Evolutionary conservation across 2,797 vertebrate species (phyloP).

Genomic region (Chelidonichthys spinosus): DNA sequence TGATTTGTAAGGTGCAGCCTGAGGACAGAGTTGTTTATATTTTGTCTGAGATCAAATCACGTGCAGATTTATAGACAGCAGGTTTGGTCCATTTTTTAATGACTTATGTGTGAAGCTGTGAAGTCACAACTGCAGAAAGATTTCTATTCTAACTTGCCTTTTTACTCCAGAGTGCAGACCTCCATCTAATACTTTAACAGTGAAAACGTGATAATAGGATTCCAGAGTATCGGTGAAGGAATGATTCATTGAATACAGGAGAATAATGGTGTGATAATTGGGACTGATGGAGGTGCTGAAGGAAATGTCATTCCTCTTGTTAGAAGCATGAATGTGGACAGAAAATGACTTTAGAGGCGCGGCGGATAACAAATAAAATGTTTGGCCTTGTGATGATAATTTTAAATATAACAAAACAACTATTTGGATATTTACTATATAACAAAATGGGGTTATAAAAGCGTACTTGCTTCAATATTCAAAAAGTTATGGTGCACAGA

Average conservation of each 20-base stretch:
- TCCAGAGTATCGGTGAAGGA: background rate
- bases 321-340: background rate
- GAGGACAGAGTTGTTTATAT: constrained; percentile 22
- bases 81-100: background rate
- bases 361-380: background rate
- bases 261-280: background rate
- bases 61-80: background rate
- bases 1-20: constrained; percentile 21
- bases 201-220: background rate
- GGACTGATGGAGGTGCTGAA: background rate
- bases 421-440: background rate
- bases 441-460: background rate
- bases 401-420: background rate
- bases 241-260: background rate
- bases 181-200: background rate
- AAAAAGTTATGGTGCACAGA: background rate
- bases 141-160: background rate
- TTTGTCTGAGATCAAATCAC: background rate
- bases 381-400: no score
- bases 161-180: background rate
- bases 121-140: background rate
- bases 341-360: background rate
- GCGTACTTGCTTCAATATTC: background rate
- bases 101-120: background rate
- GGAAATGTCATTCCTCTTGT: background rate